Evolutionary conservation across 1,140 invertebrate species (phyloP).

Genomic region (Lepidurus arcticus): DNA sequence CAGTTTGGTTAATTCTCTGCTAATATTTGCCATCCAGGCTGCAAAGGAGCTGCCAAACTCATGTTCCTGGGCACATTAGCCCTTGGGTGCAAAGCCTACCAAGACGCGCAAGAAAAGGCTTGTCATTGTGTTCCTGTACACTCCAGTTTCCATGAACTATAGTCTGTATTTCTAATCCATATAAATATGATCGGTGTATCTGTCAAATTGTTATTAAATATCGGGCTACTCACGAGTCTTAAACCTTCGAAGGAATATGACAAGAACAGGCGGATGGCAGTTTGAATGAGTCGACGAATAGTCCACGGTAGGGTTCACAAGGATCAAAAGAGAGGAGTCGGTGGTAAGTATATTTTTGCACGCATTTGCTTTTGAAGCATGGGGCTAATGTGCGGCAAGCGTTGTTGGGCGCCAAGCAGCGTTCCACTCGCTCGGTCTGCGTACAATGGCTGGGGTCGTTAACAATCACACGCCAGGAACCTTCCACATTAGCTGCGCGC

Average conservation of each 20-base stretch:
- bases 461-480: slow-evolving; percentile 38
- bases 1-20: not conserved
- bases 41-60: slow-evolving; percentile 75
- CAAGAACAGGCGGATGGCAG: slow-evolving; percentile 39
- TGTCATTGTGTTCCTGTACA: slow-evolving; percentile 57
- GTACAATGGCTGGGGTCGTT: slow-evolving; percentile 37
- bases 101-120: slow-evolving; percentile 69
- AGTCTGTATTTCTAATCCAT: not conserved
- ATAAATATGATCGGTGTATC: not conserved
- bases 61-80: slow-evolving; percentile 72
- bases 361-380: slow-evolving; percentile 37
- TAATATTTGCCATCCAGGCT: slow-evolving; percentile 52
- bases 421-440: slow-evolving; percentile 38
- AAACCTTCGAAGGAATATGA: slow-evolving; percentile 35
- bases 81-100: slow-evolving; percentile 72
- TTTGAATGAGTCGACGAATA: slow-evolving; percentile 38
- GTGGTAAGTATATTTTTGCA: slow-evolving; percentile 39
- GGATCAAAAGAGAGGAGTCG: slow-evolving; percentile 38
- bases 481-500: slow-evolving; percentile 38
- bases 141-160: not conserved
- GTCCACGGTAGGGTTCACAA: slow-evolving; percentile 37
- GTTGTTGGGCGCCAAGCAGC: slow-evolving; percentile 36
- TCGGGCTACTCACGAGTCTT: not conserved
- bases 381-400: slow-evolving; percentile 38
- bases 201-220: slow-evolving; percentile 24